A percentile compares a stretch with the other conserved stretches of the same genome.
phyloP scores from a whole-genome alignment of 2,113 vertebrate genomes.

The Numida meleagris region DNA sequence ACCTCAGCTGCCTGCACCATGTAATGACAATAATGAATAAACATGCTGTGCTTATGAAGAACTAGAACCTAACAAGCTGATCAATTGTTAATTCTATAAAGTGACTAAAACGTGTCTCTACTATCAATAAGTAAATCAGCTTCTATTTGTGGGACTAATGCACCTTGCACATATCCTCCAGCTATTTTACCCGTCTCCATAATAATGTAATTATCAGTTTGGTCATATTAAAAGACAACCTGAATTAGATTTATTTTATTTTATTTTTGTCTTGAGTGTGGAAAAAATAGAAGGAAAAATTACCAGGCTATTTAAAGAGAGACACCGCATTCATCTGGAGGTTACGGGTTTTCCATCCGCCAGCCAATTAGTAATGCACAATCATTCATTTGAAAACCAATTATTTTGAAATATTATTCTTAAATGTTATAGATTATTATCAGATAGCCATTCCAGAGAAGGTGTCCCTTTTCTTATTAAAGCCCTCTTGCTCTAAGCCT shows the following conservation, averaged over 20 bases:
- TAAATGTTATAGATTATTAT: constrained; percentile 20
- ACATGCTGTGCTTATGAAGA: constrained; percentile 80
- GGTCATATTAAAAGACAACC: constrained; percentile 38
- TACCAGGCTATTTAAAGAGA: constrained; percentile 48
- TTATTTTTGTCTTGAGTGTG: constrained; percentile 37
- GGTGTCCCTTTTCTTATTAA: constrained; percentile 10
- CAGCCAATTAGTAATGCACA: constrained; percentile 35
- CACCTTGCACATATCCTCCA: constrained; percentile 62
- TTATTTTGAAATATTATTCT: constrained; percentile 47
- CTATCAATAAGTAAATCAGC: constrained; percentile 90
- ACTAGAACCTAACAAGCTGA: constrained; percentile 77
- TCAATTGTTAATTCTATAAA: constrained; percentile 96
- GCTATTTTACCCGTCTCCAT: constrained; percentile 38
- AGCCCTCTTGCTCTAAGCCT: constrained; percentile 26
- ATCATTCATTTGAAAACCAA: constrained; percentile 22
- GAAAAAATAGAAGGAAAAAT: neutral
- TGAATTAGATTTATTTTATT: constrained; percentile 40
- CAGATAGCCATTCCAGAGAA: constrained; percentile 31
- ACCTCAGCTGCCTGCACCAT: constrained; percentile 68
- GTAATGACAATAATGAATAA: constrained; percentile 88
- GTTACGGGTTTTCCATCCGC: neutral
- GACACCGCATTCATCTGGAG: neutral
- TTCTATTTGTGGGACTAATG: constrained; percentile 80
- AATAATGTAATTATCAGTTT: constrained; percentile 59
- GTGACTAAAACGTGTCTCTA: constrained; percentile 86